A percentile compares a stretch with the other conserved stretches of the same genome.
Conservation (phyloP, 2,888 invertebrate species). For the Eilema depressum region DNA sequence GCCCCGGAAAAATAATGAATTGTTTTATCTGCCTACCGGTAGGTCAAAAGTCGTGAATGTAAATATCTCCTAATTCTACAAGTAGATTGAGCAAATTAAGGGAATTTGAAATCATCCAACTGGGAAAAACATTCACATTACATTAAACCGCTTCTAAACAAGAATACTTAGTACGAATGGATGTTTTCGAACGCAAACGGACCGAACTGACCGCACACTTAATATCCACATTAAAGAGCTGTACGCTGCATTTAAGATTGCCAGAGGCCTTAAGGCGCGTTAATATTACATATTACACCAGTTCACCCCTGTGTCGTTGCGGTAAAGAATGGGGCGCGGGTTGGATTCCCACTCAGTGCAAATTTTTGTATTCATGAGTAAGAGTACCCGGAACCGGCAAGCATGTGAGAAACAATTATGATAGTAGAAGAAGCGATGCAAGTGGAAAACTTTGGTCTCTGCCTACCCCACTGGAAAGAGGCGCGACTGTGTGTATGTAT, state of each 20-base stretch:
- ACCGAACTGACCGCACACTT: not conserved
- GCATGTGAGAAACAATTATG: no score
- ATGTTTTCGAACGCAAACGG: not conserved
- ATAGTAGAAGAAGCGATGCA: no score
- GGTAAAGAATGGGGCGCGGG: no score
- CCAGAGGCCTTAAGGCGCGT: not conserved
- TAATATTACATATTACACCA: not conserved
- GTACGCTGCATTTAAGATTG: not conserved
- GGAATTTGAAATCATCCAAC: not conserved
- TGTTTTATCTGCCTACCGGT: not conserved
- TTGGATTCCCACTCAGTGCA: no score
- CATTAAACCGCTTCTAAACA: not conserved
- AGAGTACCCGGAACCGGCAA: no score
- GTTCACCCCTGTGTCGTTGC: no score
- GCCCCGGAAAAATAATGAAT: not conserved
- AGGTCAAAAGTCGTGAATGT: not conserved
- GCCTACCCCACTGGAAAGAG: no score
- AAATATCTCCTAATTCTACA: no score
- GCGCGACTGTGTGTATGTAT: no score
- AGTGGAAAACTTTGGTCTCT: no score
- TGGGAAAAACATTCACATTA: not conserved
- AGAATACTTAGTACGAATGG: conserved; percentile 3
- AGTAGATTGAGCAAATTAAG: not conserved
- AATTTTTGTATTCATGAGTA: no score
- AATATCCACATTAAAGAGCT: not conserved